Percentiles rank a stretch among this genome's conserved stretches.
phyloP scores from a whole-genome alignment of 92 coral and sea anemone genomes.

The Palythoa grandis region DNA sequence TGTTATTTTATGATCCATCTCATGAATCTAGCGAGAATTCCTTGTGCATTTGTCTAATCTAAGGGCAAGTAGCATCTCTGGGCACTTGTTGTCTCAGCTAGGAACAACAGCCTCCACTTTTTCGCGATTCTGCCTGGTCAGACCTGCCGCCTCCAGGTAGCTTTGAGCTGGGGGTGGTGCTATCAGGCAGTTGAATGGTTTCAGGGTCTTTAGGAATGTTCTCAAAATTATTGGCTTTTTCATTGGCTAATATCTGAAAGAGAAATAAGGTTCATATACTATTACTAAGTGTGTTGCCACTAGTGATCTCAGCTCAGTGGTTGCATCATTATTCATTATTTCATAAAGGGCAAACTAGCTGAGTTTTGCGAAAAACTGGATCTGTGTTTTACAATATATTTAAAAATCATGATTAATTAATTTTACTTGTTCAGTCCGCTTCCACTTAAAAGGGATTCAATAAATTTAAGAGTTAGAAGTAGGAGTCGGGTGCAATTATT shows the following conservation, averaged over 20 bases:
- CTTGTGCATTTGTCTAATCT: not conserved
- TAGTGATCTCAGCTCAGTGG: too few relatives aligned
- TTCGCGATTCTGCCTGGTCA: not conserved
- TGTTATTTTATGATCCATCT: not conserved
- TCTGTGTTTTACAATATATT: too few relatives aligned
- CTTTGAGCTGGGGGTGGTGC: not conserved
- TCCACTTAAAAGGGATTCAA: too few relatives aligned
- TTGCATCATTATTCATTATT: too few relatives aligned
- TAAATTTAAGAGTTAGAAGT: too few relatives aligned
- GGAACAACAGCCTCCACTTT: constrained; percentile 22
- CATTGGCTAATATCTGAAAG: constrained; percentile 91
- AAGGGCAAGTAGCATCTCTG: too few relatives aligned
- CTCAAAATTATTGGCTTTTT: constrained; percentile 73
- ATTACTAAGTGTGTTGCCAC: too few relatives aligned
- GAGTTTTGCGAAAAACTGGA: too few relatives aligned
- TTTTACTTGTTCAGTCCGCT: too few relatives aligned
- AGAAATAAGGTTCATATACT: not conserved
- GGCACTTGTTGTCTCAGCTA: not conserved
- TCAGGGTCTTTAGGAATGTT: constrained; percentile 81
- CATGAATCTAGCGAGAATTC: not conserved
- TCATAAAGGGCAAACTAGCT: too few relatives aligned
- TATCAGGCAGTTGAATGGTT: constrained; percentile 57
- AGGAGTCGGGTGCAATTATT: too few relatives aligned
- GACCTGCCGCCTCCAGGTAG: not conserved
- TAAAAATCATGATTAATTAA: too few relatives aligned